Evolutionary conservation across 2,113 vertebrate genomes (phyloP).

Genomic region (Pionites leucogaster): DNA sequence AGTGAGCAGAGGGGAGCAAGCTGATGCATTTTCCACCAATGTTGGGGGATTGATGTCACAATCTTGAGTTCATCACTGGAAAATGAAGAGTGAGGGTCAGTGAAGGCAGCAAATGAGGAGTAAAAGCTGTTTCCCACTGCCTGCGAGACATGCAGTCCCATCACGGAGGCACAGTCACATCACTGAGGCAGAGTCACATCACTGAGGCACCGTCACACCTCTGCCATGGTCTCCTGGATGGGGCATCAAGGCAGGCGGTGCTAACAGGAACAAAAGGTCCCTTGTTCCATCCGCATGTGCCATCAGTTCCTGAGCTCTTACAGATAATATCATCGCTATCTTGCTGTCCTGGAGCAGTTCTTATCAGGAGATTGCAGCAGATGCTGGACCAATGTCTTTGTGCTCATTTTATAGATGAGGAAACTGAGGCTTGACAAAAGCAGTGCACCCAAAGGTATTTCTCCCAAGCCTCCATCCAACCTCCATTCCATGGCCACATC

Average conservation of each 20-base stretch:
- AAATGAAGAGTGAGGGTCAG: not conserved
- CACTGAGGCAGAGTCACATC: rapidly evolving
- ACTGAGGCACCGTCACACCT: rapidly evolving
- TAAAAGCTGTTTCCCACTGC: not conserved
- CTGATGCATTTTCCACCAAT: rapidly evolving
- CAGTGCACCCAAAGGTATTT: rapidly evolving
- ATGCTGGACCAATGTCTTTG: not conserved
- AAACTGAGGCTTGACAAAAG: not conserved
- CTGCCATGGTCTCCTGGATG: not conserved
- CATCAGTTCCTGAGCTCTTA: rapidly evolving
- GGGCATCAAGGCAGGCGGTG: not conserved
- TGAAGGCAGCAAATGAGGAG: not conserved
- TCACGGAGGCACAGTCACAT: rapidly evolving
- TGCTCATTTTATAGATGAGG: not conserved
- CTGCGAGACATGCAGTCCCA: not conserved
- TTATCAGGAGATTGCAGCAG: not conserved
- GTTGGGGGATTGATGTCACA: not conserved
- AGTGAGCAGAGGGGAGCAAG: not conserved
- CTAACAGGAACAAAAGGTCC: rapidly evolving
- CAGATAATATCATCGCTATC: rapidly evolving
- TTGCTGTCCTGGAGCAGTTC: not conserved
- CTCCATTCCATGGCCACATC: not conserved
- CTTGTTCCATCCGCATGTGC: not conserved
- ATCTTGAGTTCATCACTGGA: not conserved
- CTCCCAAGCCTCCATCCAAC: rapidly evolving